phyloP scores from a whole-genome alignment of 2,888 invertebrate genomes.

The Podabrus alpinus region DNA sequence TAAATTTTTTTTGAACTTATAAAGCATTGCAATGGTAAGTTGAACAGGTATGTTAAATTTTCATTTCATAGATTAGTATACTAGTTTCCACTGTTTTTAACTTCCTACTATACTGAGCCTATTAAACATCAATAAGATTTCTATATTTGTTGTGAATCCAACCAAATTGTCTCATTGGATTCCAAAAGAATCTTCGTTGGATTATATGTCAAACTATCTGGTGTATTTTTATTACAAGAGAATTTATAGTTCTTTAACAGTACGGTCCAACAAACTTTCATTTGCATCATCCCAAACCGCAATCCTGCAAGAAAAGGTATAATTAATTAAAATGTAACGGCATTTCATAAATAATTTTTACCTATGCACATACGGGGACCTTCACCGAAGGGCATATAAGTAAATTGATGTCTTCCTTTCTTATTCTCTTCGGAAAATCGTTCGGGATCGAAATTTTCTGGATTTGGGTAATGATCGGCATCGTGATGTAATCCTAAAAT shows the following conservation, averaged over 20 bases:
- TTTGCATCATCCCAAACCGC: slow-evolving; percentile 34
- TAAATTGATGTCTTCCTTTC: slow-evolving; percentile 29
- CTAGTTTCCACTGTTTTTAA: too few relatives aligned
- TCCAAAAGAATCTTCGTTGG: not conserved
- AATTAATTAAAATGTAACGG: too few relatives aligned
- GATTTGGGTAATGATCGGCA: slow-evolving; percentile 45
- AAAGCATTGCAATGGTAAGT: too few relatives aligned
- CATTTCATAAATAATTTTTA: slow-evolving; percentile 8
- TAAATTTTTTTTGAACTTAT: too few relatives aligned
- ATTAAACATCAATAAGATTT: not conserved
- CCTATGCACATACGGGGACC: slow-evolving; percentile 25
- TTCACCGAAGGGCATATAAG: slow-evolving; percentile 42
- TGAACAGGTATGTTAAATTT: too few relatives aligned
- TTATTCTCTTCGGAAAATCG: slow-evolving; percentile 42
- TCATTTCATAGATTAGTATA: too few relatives aligned
- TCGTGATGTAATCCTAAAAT: slow-evolving; percentile 44
- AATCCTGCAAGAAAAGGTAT: slow-evolving; percentile 26
- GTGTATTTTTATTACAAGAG: slow-evolving; percentile 16
- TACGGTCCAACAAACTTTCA: slow-evolving; percentile 27
- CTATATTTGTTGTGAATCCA: not conserved
- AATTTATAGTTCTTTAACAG: slow-evolving; percentile 30
- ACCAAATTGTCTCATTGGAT: not conserved
- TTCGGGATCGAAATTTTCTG: slow-evolving; percentile 47
- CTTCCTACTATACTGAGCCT: too few relatives aligned
- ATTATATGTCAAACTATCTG: not conserved